phyloP scores from a whole-genome alignment of 2,113 vertebrate species.

The Nyctibius bracteatus region DNA sequence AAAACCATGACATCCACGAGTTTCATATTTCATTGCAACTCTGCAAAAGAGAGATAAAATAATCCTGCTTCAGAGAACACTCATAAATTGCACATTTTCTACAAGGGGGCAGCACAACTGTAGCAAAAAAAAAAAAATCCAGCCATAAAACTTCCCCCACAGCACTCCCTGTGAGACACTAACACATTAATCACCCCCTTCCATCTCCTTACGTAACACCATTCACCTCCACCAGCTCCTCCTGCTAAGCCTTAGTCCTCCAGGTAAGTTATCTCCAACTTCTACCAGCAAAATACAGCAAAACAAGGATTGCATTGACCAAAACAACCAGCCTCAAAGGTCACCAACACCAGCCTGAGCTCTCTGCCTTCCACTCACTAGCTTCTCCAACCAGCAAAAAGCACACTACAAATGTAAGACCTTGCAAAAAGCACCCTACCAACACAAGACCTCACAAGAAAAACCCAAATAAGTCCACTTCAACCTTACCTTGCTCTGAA shows the following conservation, averaged over 20 bases:
- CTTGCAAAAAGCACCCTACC: not conserved
- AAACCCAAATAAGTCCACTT: accelerated
- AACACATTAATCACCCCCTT: not conserved
- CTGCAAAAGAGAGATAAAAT: not conserved
- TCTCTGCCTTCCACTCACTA: not conserved
- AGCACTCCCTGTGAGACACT: not conserved
- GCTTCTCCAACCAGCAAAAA: not conserved
- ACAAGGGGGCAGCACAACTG: constrained; percentile 8
- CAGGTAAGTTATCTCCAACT: not conserved
- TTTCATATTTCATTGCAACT: not conserved
- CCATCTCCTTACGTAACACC: not conserved
- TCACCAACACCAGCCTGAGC: not conserved
- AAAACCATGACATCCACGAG: not conserved
- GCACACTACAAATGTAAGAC: accelerated
- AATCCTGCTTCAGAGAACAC: not conserved
- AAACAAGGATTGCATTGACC: not conserved
- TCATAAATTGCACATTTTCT: not conserved
- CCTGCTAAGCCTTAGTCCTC: not conserved
- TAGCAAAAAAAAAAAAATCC: not conserved
- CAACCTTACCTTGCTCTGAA: not conserved
- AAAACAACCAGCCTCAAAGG: not conserved
- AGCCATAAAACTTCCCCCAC: not conserved
- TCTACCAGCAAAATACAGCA: not conserved
- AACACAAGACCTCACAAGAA: not conserved
- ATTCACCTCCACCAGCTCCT: not conserved